Evolutionary conservation across 2,113 vertebrate species (phyloP), one percentile per base, ranked within the genome.

Genomic region (Rhodinocichla rosea): DNA sequence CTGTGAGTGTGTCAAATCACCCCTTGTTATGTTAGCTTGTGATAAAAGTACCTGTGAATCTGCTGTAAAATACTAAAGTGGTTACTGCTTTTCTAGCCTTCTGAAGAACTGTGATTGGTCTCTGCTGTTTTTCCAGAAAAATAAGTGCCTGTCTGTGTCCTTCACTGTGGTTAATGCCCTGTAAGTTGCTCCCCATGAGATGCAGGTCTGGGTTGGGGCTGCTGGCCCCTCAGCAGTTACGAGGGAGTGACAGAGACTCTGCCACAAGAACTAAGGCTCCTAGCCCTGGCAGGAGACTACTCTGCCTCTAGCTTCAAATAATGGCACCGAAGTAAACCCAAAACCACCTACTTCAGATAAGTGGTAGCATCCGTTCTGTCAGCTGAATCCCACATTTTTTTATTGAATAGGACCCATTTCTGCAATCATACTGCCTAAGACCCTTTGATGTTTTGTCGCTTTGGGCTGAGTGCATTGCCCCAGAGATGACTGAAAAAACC

Each of bases 321-420:
- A 15, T 11, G 13, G 26, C 65, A 39, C 13, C 0, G 0, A 78
- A 49, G 24, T 33, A 52, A 56, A 13, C 59, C 37, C 1, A 0
- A 75, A 87, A 11, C 13, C 14, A n/a, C 15, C 11, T 67, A 9
- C 21, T 76, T 83, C 37, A 71, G 23, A 1, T n/a, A 28, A 60
- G 13, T 45, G 37, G 17, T 55, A 49, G 15, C 13, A 28, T 73
- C 64, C 62, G 11, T 63, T 42, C 42, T 42, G 23, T 78, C 50
- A 50, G 4, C 26, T 33, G 33, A 22, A 73, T 74, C 12, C 11
- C 7, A 2, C 35, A 1, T 22, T 57, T 63, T 42, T 45, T 26
- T 27, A 17, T 55, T 49, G 55, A 21, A 27, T 18, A 59, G 62
- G 35, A 44, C 32, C 33, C 4, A 14, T 40, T 74, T 86, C 71